A percentile compares a stretch with the other conserved stretches of the same genome.
These are phyloP conservation scores for Gymnarchus niloticus DNA, from an alignment of 2,113 vertebrate genomes.

Conservation along the genomic window DNA sequence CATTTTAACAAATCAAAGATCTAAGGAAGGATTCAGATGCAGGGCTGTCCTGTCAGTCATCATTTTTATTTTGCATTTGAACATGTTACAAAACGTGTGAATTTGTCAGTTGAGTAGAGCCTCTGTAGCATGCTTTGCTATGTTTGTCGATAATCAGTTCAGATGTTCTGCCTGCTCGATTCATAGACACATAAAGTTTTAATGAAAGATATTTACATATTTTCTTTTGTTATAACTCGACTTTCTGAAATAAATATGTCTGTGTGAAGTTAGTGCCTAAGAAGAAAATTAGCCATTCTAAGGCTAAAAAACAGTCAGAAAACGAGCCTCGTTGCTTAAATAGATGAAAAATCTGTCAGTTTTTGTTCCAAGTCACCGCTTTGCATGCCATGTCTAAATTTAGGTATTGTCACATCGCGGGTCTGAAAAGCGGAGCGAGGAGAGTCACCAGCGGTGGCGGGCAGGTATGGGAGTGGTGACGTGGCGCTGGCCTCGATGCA, in stretches of 20 bases:
- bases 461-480: background rate
- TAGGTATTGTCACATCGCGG: background rate
- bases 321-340: background rate
- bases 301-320: background rate
- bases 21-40: too few relatives aligned
- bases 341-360: background rate
- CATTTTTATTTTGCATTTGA: background rate
- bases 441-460: slow-evolving; percentile 2
- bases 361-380: background rate
- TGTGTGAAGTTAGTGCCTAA: too few relatives aligned
- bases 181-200: background rate
- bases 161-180: background rate
- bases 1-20: background rate
- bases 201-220: background rate
- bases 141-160: background rate
- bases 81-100: background rate
- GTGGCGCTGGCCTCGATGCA: background rate
- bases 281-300: background rate
- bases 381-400: background rate
- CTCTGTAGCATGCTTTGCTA: too few relatives aligned
- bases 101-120: too few relatives aligned
- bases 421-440: background rate
- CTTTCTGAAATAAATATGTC: background rate
- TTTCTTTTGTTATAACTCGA: too few relatives aligned
- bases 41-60: background rate